These are phyloP conservation scores for Campylorhamphus procurvoides DNA, from an alignment of 2,113 vertebrate genomes.

Conservation along the genomic window DNA sequence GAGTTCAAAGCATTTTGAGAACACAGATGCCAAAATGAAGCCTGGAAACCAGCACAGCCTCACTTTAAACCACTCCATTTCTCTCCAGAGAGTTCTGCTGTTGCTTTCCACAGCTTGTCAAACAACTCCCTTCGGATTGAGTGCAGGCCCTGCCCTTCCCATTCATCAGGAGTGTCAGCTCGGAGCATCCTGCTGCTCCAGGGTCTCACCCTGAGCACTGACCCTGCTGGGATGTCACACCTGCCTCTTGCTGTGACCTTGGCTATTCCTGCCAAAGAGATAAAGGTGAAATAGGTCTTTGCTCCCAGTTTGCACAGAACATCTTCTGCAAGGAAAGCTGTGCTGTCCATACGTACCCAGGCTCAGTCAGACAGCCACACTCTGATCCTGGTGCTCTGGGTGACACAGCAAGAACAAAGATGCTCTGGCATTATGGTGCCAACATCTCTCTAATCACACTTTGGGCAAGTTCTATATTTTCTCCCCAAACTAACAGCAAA, in stretches of 20 bases:
- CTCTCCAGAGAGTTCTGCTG: constrained; percentile 7
- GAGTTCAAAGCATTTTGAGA: constrained; percentile 39
- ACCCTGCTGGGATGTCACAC: constrained; percentile 25
- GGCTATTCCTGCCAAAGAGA: constrained; percentile 34
- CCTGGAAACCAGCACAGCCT: background rate
- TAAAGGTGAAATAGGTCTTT: constrained; percentile 43
- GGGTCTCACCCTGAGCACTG: constrained; percentile 1
- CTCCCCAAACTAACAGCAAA: background rate
- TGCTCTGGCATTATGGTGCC: background rate
- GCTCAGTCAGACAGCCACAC: background rate
- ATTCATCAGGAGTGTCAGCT: constrained; percentile 12
- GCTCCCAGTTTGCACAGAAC: constrained; percentile 5
- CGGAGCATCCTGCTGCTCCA: constrained; percentile 32
- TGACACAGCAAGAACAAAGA: background rate
- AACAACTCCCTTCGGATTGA: background rate
- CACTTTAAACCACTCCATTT: background rate
- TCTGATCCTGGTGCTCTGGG: background rate
- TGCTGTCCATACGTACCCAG: background rate
- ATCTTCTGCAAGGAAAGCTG: background rate
- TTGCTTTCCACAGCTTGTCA: constrained; percentile 1
- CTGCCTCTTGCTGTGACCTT: constrained; percentile 11
- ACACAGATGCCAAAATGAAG: background rate
- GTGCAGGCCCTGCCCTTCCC: background rate
- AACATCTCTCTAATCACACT: constrained; percentile 6
- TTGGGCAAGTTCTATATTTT: background rate